Evolutionary conservation across 2,113 vertebrate genomes (phyloP), one percentile per base, ranked within the genome.

Genomic region (Lophura nycthemera): DNA sequence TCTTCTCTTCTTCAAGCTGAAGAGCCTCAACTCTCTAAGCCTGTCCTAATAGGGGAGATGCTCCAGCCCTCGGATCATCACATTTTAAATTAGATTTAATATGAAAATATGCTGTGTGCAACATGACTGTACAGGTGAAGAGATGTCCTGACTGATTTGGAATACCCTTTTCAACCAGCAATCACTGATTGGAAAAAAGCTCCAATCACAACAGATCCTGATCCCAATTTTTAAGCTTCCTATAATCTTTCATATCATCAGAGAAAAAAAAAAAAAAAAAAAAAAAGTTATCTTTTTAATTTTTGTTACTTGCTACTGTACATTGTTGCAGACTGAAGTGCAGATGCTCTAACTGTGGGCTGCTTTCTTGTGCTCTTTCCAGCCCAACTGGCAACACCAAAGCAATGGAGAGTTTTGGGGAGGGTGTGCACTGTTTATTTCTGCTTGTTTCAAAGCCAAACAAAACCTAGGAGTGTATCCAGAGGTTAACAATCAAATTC

Each of bases 11-110:
- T 54, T 27, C 27, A 54, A 29, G 9, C 52, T 54, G 27, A 54
- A 54, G 52, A 54, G 27, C 27, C 27, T 27, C 14, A 54, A 27
- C 27, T 54, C 14, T 16, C 52, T 54, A 5, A 30, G 27, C 52
- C 52, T 54, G 52, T 30, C 52, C 52, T 30, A 5, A 16, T 9
- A 17, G 27, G 52, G 48, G 48, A 50, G 24, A 7, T 50, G 48
- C 48, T 50, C 18, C 48, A 50, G 22, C 48, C 48, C 48, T 50
- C 22, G 6, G 48, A 24, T 54, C 27, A 16, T 54, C 52, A 30
- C 52, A 54, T 30, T 54, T 91, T 83, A 86, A 95, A 85, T 70
- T 64, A 77, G 84, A 74, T 60, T 52, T 93, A 86, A 71, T 11
- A 42, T 89, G 67, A 88, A 95, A 95, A 81, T 43, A 13, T 71